Base-by-base conservation (phyloP, 2,113 vertebrate species). In the Lanius ludovicianus region DNA sequence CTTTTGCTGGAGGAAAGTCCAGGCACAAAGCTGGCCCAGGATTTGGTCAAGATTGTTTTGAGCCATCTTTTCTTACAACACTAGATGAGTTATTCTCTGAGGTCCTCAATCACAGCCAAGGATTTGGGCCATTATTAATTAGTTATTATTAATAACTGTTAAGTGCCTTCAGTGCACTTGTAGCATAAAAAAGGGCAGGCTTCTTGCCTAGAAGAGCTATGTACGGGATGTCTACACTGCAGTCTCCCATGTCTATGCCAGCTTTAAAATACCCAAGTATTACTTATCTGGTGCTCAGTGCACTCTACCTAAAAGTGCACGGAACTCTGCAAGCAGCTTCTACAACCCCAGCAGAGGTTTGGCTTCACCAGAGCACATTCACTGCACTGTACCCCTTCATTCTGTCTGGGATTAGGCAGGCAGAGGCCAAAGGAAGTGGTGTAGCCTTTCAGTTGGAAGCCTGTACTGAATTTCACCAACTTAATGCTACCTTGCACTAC, bases 11-110 rank as follows among this genome's bases (percentile, higher is more conserved):
- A 93, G 73, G 50, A 69, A 91, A 90, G 52, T 85, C 83, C 76
- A 90, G 75, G 91, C 85, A 95, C 65, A 84, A 90, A 96, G 76
- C 85, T 97, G 95, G 91, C 91, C 59, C 77, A 31, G n/a, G 50
- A 79, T 96, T 85, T 87, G 44, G 85, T 88, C 80, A 96, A 74
- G 74, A 85, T 25, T 92, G 22, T 96, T 95, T 81, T 67, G 57
- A 92, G 91, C 47, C 57, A 76, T 89, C 81, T 91, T 95, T 93
- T 87, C 81, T 69, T 77, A 82, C 50, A 84, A 25, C 52, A 68
- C 60, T 25, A 37, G 21, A 85, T 91, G 90, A 95, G 47, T 74
- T 94, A 80, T 59, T 49, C 88, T 89, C 83, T 56, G 31, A 87
- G 49, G 79, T 95, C 47, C 71, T 94, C 63, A 65, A 19, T 39